phyloP scores from a whole-genome alignment of 2,888 invertebrate genomes.

The Apantesis nais region DNA sequence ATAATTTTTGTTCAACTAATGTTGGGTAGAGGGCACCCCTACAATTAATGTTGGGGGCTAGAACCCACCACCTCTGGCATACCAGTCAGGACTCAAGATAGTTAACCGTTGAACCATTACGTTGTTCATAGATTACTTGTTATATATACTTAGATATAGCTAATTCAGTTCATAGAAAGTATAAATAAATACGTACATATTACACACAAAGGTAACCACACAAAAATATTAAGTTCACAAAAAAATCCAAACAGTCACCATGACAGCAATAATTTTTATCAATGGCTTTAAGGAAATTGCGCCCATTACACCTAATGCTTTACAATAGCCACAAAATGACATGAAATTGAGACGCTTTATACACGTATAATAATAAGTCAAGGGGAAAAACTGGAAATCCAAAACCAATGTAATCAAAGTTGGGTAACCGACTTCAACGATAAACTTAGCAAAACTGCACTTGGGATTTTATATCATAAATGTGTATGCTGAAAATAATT shows the following conservation, averaged over 20 bases:
- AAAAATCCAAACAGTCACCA: slow-evolving; percentile 23
- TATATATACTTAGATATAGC: background rate
- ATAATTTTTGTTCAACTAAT: no score
- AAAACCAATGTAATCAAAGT: no score
- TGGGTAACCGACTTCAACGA: no score
- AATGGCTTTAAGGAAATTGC: slow-evolving; percentile 45
- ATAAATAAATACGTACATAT: background rate
- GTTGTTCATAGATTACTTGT: background rate
- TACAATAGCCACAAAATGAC: slow-evolving; percentile 9
- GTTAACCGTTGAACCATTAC: background rate
- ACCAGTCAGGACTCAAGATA: background rate
- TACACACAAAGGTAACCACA: slow-evolving; percentile 1
- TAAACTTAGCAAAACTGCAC: no score
- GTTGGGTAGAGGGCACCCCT: no score
- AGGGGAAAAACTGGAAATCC: background rate
- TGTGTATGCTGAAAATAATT: no score
- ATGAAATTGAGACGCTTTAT: slow-evolving; percentile 16
- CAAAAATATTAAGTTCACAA: slow-evolving; percentile 8
- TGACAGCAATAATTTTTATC: slow-evolving; percentile 26
- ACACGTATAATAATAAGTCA: background rate
- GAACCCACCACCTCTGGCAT: background rate
- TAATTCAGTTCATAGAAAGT: background rate
- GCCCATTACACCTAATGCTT: slow-evolving; percentile 25
- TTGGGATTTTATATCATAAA: no score
- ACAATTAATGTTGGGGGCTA: no score